Percentiles rank a stretch among this genome's conserved stretches.
These are phyloP conservation scores for Odontomachus brunneus DNA, from an alignment of 1,140 invertebrate species.

Conservation along the genomic window DNA sequence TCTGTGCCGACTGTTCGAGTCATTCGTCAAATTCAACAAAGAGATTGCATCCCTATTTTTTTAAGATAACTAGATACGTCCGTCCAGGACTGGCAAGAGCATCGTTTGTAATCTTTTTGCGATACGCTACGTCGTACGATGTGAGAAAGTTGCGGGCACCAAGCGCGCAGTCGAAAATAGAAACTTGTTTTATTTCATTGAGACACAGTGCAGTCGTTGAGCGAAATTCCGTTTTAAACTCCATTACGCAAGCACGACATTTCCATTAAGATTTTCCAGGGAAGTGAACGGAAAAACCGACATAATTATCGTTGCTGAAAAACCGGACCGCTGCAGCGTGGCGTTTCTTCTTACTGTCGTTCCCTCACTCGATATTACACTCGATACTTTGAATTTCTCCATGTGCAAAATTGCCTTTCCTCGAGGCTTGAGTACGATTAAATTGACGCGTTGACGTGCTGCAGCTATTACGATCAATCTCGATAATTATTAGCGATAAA, in stretches of 20 bases:
- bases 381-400: conserved; percentile 28
- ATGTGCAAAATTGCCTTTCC: conserved; percentile 9
- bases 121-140: background rate
- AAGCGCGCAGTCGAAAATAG: conserved; percentile 35
- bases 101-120: background rate
- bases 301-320: conserved; percentile 57
- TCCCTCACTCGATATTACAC: conserved; percentile 20
- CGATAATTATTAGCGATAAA: background rate
- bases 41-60: too few species aligned
- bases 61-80: too few species aligned
- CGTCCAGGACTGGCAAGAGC: too few species aligned
- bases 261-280: conserved; percentile 57
- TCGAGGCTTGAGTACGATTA: background rate
- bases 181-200: conserved; percentile 46
- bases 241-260: conserved; percentile 59
- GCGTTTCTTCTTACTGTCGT: conserved; percentile 18
- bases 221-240: conserved; percentile 52
- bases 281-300: conserved; percentile 44
- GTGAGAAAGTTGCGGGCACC: conserved; percentile 26
- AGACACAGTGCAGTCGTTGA: conserved; percentile 32
- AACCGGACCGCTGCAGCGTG: conserved; percentile 6
- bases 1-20: too few species aligned
- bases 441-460: too few species aligned
- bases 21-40: too few species aligned
- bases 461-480: background rate